Percentiles rank a stretch among this genome's conserved stretches.
Evolutionary conservation across 1,140 invertebrate species (phyloP).

Genomic region (Streblospio benedicti): DNA sequence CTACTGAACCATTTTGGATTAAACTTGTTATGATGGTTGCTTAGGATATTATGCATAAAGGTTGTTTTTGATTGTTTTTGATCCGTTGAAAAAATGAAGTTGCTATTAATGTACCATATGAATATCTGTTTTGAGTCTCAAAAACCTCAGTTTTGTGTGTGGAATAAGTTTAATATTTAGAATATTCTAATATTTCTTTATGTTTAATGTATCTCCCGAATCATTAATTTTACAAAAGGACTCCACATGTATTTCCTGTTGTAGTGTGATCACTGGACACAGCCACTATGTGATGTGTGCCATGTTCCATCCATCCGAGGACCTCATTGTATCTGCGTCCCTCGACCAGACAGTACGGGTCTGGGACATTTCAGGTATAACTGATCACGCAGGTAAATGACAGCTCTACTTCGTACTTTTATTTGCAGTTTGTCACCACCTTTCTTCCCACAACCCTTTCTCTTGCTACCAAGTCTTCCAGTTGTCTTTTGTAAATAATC

Average conservation of each 20-base stretch:
- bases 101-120: too few relatives aligned
- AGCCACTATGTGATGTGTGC: slow-evolving; percentile 99
- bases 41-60: too few relatives aligned
- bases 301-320: slow-evolving; percentile 92
- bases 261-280: slow-evolving; percentile 61
- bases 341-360: slow-evolving; percentile 96
- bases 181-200: not conserved
- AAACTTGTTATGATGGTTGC: too few relatives aligned
- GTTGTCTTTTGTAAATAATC: not conserved
- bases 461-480: not conserved
- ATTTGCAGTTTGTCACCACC: not conserved
- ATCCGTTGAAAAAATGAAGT: too few relatives aligned
- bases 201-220: not conserved
- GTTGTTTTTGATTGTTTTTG: too few relatives aligned
- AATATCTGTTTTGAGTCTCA: too few relatives aligned
- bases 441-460: not conserved
- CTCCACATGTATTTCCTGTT: slow-evolving; percentile 6
- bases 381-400: too few relatives aligned
- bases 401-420: not conserved
- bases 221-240: not conserved
- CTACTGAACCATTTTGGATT: too few relatives aligned
- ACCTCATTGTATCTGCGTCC: slow-evolving; percentile 93
- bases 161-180: not conserved
- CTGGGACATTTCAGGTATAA: slow-evolving; percentile 94
- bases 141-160: not conserved